Percentiles rank a stretch among this genome's conserved stretches.
Conservation (phyloP, 2,888 invertebrate genomes). For the Microplitis deprimator region DNA sequence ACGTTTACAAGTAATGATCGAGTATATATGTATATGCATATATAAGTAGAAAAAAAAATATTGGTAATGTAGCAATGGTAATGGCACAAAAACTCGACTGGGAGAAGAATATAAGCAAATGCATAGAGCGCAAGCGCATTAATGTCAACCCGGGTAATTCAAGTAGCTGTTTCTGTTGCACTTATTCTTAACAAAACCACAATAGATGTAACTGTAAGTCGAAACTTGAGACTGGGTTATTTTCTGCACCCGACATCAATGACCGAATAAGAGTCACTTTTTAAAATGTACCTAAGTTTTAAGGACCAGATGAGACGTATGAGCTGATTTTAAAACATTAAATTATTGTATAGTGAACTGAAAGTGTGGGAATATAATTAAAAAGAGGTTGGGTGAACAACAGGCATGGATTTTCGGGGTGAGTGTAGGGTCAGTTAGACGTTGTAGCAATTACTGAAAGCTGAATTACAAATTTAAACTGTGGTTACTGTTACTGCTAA, state of each 20-base stretch:
- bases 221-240: slow-evolving; percentile 47
- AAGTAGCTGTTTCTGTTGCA: slow-evolving; percentile 55
- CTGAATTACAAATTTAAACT: not conserved
- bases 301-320: not conserved
- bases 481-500: not conserved
- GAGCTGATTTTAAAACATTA: slow-evolving; percentile 16
- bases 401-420: slow-evolving; percentile 28
- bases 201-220: slow-evolving; percentile 61
- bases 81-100: not conserved
- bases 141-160: slow-evolving; percentile 53
- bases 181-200: slow-evolving; percentile 49
- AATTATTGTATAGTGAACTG: slow-evolving; percentile 18
- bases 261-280: not conserved
- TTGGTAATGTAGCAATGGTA: not conserved
- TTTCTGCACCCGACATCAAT: slow-evolving; percentile 9
- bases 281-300: slow-evolving; percentile 8
- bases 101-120: not conserved
- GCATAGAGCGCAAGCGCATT: slow-evolving; percentile 28
- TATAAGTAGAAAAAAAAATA: slow-evolving; percentile 3
- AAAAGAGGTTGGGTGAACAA: slow-evolving; percentile 7
- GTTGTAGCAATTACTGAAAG: slow-evolving; percentile 12
- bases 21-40: slow-evolving; percentile 21
- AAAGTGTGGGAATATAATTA: not conserved
- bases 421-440: slow-evolving; percentile 9
- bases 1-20: slow-evolving; percentile 20